phyloP scores from a whole-genome alignment of 1,140 invertebrate genomes.

The Orchesella cincta region DNA sequence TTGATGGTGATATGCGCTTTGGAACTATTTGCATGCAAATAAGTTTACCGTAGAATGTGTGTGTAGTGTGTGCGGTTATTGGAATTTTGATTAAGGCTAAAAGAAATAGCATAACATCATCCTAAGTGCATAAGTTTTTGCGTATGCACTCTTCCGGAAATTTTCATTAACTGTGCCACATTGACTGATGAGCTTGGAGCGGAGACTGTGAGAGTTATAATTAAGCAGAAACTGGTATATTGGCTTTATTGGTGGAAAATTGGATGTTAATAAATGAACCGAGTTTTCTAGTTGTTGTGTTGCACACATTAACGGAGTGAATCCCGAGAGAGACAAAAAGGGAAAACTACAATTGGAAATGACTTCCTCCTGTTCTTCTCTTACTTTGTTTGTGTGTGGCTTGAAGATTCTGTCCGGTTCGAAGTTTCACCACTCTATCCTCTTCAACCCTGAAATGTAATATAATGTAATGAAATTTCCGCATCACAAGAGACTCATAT shows the following conservation, averaged over 20 bases:
- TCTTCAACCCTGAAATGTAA: background rate
- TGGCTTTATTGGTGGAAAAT: background rate
- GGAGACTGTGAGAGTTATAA: too few species aligned
- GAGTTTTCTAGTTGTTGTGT: background rate
- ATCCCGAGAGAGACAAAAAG: background rate
- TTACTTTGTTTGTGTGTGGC: background rate
- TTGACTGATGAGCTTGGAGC: background rate
- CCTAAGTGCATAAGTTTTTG: too few species aligned
- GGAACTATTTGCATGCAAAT: background rate
- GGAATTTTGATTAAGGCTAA: constrained; percentile 12
- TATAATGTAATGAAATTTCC: constrained; percentile 19
- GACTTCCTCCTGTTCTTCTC: background rate
- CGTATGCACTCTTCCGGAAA: background rate
- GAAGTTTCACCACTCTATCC: background rate
- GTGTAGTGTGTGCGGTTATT: background rate
- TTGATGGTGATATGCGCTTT: too few species aligned
- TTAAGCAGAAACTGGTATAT: background rate
- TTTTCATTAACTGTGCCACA: background rate
- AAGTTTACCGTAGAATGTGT: background rate
- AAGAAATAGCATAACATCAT: too few species aligned
- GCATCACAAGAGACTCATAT: constrained; percentile 4
- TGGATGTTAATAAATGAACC: background rate
- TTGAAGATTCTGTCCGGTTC: constrained; percentile 2
- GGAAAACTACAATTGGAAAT: constrained; percentile 3
- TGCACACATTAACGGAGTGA: background rate